Conservation (phyloP, 2,888 invertebrate species). For the Tenthredo scrophulariae region DNA sequence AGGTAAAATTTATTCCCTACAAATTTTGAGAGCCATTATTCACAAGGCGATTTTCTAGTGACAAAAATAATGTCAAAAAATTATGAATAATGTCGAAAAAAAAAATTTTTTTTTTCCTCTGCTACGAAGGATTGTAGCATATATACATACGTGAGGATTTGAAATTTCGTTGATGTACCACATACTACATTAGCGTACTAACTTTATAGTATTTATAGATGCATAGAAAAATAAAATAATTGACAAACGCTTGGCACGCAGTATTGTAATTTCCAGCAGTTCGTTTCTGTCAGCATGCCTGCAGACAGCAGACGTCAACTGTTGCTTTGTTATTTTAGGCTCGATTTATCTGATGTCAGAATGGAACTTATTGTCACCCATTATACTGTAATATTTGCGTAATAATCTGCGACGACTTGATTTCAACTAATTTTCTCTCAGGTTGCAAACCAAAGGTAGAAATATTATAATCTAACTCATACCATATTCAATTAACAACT, state of each 20-base stretch:
- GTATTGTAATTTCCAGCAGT: constrained; percentile 44
- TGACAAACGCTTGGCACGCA: constrained; percentile 51
- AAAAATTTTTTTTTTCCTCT: no score
- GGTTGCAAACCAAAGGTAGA: background rate
- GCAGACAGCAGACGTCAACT: constrained; percentile 50
- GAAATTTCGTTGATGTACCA: background rate
- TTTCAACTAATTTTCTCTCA: background rate
- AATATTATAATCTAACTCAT: background rate
- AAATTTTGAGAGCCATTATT: background rate
- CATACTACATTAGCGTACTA: constrained; percentile 3
- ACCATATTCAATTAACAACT: background rate
- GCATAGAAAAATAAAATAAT: constrained; percentile 48
- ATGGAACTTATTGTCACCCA: constrained; percentile 32
- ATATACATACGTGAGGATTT: background rate
- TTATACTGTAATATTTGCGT: constrained; percentile 32
- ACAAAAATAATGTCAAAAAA: background rate
- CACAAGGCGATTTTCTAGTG: background rate
- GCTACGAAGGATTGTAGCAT: background rate
- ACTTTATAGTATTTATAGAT: constrained; percentile 43
- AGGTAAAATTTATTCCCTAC: no score
- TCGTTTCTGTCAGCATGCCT: constrained; percentile 46
- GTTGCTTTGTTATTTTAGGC: constrained; percentile 53
- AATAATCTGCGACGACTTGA: constrained; percentile 34
- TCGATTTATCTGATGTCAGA: constrained; percentile 52
- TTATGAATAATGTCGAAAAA: constrained; percentile 1